phyloP scores from a whole-genome alignment of 2,797 vertebrate species.

The Ibycter americanus region DNA sequence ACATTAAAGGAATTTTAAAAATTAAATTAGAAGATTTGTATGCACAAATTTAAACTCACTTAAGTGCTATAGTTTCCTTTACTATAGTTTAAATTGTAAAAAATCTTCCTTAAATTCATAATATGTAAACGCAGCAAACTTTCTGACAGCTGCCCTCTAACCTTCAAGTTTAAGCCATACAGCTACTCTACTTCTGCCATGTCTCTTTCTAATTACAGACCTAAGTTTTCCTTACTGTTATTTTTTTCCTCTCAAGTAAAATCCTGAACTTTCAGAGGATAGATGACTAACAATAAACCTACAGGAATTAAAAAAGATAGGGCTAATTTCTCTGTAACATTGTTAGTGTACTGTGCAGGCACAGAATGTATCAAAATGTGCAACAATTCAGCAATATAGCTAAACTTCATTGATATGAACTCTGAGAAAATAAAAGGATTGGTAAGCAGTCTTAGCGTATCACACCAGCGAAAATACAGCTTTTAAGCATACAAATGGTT shows the following conservation, averaged over 20 bases:
- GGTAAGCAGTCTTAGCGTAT: background rate
- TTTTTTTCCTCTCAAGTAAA: background rate
- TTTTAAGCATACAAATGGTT: background rate
- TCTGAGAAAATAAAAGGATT: background rate
- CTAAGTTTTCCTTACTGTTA: background rate
- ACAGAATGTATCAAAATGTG: background rate
- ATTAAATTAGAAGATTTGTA: background rate
- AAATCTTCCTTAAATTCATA: background rate
- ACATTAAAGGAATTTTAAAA: background rate
- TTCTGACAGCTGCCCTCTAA: background rate
- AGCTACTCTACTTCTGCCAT: background rate
- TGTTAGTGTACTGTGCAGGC: background rate
- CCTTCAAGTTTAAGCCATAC: background rate
- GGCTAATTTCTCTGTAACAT: background rate
- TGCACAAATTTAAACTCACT: background rate
- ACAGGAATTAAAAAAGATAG: background rate
- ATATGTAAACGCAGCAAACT: background rate
- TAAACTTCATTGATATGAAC: background rate
- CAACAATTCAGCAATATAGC: background rate
- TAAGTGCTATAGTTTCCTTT: background rate
- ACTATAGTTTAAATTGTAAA: background rate
- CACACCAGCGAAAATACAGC: background rate
- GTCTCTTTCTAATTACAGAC: background rate
- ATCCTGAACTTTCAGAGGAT: background rate
- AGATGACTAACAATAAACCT: background rate